Percentiles rank a stretch among this genome's conserved stretches.
phyloP scores from a whole-genome alignment of 2,797 vertebrate genomes.

The Paratrypauchen microcephalus region DNA sequence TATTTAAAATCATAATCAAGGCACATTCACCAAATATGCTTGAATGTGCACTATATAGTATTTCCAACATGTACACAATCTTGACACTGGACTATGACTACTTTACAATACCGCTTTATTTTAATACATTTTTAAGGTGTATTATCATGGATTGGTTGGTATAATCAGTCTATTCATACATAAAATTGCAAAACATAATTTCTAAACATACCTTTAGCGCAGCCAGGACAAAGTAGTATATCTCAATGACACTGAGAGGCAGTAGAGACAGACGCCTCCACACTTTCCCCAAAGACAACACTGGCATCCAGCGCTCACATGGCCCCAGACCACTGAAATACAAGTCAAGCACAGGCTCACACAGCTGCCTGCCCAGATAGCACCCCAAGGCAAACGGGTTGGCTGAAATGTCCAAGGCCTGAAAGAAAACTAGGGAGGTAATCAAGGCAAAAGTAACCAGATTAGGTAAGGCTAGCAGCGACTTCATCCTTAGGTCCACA shows the following conservation, averaged over 20 bases:
- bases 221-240: constrained; percentile 66
- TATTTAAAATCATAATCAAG: background rate
- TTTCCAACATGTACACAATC: background rate
- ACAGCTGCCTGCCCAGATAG: constrained; percentile 90
- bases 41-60: background rate
- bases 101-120: background rate
- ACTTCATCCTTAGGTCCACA: constrained; percentile 95
- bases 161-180: background rate
- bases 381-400: constrained; percentile 93
- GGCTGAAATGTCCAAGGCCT: constrained; percentile 80
- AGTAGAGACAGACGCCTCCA: constrained; percentile 90
- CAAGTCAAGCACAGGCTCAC: constrained; percentile 91
- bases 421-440: constrained; percentile 86
- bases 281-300: constrained; percentile 85
- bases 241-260: constrained; percentile 83
- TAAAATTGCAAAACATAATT: background rate
- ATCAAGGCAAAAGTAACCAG: constrained; percentile 85
- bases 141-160: background rate
- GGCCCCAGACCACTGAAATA: constrained; percentile 93
- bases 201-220: constrained; percentile 65
- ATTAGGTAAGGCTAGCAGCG: constrained; percentile 89
- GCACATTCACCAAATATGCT: background rate
- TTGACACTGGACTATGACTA: background rate
- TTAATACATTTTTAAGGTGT: background rate
- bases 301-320: constrained; percentile 91